Percentiles rank a stretch among this genome's conserved stretches.
Conservation (phyloP, 2,888 invertebrate species). For the Corythucha ciliata region DNA sequence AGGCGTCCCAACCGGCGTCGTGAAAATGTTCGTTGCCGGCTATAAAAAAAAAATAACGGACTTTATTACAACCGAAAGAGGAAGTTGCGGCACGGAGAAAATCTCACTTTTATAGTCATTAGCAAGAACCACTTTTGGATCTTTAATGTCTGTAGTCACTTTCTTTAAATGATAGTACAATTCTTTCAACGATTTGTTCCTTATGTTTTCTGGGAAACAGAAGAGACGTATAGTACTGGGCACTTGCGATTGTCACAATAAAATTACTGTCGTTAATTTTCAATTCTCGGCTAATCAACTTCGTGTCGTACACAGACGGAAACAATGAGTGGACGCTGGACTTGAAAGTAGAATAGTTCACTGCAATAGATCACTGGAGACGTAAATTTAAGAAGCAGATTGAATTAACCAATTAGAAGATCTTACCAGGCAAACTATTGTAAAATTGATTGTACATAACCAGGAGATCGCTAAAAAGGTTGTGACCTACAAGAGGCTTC, state of each 20-base stretch:
- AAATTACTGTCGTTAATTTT: conserved; percentile 1
- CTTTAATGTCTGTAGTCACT: too few species aligned
- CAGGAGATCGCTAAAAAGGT: conserved; percentile 59
- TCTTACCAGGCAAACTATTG: conserved; percentile 52
- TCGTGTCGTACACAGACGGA: conserved; percentile 64
- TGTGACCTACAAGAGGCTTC: conserved; percentile 70
- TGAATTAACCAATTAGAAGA: background rate
- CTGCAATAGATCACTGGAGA: conserved; percentile 38
- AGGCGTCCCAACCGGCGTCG: conserved; percentile 79
- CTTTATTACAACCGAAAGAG: background rate
- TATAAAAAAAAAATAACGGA: conserved; percentile 14
- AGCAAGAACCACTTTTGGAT: too few species aligned
- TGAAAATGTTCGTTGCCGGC: conserved; percentile 42
- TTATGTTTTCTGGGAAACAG: too few species aligned
- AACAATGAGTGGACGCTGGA: conserved; percentile 51
- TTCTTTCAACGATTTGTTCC: too few species aligned
- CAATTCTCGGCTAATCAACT: conserved; percentile 54
- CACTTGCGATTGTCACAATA: too few species aligned
- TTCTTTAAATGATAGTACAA: too few species aligned
- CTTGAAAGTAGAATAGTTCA: conserved; percentile 55
- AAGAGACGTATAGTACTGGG: too few species aligned
- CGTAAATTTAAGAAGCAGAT: background rate
- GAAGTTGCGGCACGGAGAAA: too few species aligned
- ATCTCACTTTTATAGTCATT: too few species aligned
- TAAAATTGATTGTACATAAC: conserved; percentile 64